Evolutionary conservation across 1,140 invertebrate genomes (phyloP).

Genomic region (Drosophila nigrodunni): DNA sequence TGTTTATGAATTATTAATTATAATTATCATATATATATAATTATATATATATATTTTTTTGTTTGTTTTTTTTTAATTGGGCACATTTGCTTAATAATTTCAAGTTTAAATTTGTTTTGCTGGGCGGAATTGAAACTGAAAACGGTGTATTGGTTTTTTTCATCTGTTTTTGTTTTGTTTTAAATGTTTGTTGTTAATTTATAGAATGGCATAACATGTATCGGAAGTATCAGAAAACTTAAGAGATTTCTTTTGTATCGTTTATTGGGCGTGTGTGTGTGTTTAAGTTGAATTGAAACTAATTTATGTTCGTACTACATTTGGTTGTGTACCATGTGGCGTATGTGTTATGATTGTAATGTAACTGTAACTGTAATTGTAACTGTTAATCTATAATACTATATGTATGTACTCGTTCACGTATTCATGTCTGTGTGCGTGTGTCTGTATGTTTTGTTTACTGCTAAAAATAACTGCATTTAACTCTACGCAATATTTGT

Average conservation of each 20-base stretch:
- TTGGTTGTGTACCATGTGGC: neutral
- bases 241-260: slow-evolving; percentile 19
- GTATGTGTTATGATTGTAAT: slow-evolving; percentile 23
- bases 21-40: neutral
- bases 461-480: slow-evolving; percentile 59
- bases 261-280: neutral
- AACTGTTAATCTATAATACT: slow-evolving; percentile 29
- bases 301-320: neutral
- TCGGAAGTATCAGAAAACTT: slow-evolving; percentile 36
- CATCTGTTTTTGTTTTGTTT: slow-evolving; percentile 16
- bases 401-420: slow-evolving; percentile 11
- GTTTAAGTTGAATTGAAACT: neutral
- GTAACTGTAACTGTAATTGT: slow-evolving; percentile 20
- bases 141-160: slow-evolving; percentile 40
- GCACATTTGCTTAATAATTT: slow-evolving; percentile 37
- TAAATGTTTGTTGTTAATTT: neutral
- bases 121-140: slow-evolving; percentile 67
- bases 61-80: slow-evolving; percentile 29
- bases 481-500: slow-evolving; percentile 44
- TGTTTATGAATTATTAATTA: slow-evolving; percentile 29
- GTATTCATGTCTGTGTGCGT: neutral
- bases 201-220: slow-evolving; percentile 3
- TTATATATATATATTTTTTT: neutral
- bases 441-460: slow-evolving; percentile 43
- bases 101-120: slow-evolving; percentile 14